phyloP scores from a whole-genome alignment of 2,797 vertebrate species.

The Alcedo atthis region DNA sequence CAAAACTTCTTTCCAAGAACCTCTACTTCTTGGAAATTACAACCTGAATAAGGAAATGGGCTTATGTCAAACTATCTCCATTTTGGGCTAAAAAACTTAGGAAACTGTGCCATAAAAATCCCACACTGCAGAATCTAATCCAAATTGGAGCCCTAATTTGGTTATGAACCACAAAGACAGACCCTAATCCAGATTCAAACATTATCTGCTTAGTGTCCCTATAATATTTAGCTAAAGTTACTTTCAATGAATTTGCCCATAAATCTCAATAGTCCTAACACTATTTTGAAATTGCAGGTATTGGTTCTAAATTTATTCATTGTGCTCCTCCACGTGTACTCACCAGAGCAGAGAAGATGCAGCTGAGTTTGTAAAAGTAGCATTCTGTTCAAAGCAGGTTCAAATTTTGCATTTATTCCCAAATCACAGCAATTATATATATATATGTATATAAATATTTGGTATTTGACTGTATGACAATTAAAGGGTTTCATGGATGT shows the following conservation, averaged over 20 bases:
- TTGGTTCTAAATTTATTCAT: not conserved
- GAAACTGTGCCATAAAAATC: not conserved
- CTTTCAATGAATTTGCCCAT: not conserved
- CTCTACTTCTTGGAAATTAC: not conserved
- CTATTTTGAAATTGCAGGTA: not conserved
- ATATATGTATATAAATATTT: not conserved
- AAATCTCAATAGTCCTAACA: not conserved
- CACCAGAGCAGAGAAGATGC: not conserved
- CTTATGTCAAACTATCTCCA: not conserved
- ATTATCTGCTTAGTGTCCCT: not conserved
- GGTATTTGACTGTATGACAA: not conserved
- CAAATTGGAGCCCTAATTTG: not conserved
- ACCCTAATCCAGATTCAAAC: not conserved
- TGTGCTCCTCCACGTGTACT: not conserved
- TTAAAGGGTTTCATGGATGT: not conserved
- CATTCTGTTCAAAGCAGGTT: not conserved
- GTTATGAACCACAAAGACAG: not conserved
- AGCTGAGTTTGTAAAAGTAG: not conserved
- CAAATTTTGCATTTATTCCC: slow-evolving; percentile 30
- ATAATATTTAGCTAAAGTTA: not conserved
- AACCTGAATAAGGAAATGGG: not conserved
- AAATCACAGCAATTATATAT: not conserved
- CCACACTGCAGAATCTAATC: not conserved
- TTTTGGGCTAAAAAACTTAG: not conserved
- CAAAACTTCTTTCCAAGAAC: not conserved